Base-by-base conservation (phyloP, 37 sponge, comb jelly and placozoan species). In the Halichondria panicea region DNA sequence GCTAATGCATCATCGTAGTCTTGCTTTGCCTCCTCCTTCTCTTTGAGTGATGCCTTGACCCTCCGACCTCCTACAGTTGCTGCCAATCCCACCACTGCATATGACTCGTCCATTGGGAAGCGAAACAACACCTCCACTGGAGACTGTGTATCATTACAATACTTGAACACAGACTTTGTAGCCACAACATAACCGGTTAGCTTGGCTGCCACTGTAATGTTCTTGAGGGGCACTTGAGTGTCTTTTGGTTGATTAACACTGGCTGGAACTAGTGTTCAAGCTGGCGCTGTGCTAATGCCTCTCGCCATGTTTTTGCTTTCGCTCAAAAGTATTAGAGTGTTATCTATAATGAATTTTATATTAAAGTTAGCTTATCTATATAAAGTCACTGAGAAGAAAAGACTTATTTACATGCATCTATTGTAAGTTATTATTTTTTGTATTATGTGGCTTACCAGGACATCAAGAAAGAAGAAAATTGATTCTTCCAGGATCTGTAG, bases 1-100 rank as follows among this genome's bases (percentile, higher is more conserved):
- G 87, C 74, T 0, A 89, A 76, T 28, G 91, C 94, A 33, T 94
- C 84, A 27, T 89, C 84, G 57, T 89, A 94, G 65, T 60, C 61
- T 22, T 63, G 41, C 57, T 36, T 78, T 4, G 94, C 94, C 55
- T 89, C 87, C 76, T 82, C 84, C 48, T 86, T 89, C 80, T 86
- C 89, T 33, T 70, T 67, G 25, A 93, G 52, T 36, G 75, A 80
- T 6, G 86, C 94, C 30, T 55, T 68, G 66, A 93, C 63, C 66
- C 24, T 81, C 39, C 84, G 48, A 30, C 87, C 94, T 36, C 66
- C 85, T 27, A 92, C 81, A 40, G 82, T 63, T 21, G 87, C 82
- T 33, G 70, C 80, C 43, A 94, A 70, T 0, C 84, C 80, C 8
- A 86, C 87, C 6, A 94, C 84, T 22, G 91, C 94, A 25, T 62